These are phyloP conservation scores for Nothoprocta pentlandii DNA, from an alignment of 2,113 vertebrate genomes.

Conservation along the genomic window DNA sequence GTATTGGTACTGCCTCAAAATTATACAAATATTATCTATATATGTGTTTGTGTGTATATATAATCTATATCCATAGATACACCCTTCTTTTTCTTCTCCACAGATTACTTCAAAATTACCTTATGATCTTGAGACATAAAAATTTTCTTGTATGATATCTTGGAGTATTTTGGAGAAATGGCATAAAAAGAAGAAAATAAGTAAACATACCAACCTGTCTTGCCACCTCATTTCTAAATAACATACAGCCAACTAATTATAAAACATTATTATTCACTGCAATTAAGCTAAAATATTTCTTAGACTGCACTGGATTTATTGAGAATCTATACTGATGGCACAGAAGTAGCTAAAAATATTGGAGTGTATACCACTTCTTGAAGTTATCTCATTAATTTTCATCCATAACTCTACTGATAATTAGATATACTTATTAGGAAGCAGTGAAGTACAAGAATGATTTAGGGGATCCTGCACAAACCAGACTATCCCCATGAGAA, in stretches of 20 bases:
- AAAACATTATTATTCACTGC: neutral
- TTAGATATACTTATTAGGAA: neutral
- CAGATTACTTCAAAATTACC: neutral
- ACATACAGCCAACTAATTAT: neutral
- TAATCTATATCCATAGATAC: neutral
- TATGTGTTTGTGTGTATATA: neutral
- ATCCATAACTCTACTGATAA: neutral
- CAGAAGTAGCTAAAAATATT: neutral
- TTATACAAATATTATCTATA: neutral
- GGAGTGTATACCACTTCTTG: neutral
- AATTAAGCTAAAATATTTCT: neutral
- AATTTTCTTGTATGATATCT: neutral
- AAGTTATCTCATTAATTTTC: neutral
- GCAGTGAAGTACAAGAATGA: neutral
- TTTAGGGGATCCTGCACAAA: slow-evolving; percentile 30
- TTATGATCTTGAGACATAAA: neutral
- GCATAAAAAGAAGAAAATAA: neutral
- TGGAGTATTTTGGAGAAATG: neutral
- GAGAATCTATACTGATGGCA: neutral
- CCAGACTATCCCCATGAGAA: slow-evolving; percentile 43
- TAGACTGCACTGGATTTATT: neutral
- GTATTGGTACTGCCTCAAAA: neutral
- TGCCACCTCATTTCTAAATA: neutral
- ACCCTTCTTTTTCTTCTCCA: neutral
- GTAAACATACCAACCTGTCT: neutral